Evolutionary conservation across 2,888 invertebrate genomes (phyloP), one percentile per base, ranked within the genome.

Genomic region (Polylopha cassiicola): DNA sequence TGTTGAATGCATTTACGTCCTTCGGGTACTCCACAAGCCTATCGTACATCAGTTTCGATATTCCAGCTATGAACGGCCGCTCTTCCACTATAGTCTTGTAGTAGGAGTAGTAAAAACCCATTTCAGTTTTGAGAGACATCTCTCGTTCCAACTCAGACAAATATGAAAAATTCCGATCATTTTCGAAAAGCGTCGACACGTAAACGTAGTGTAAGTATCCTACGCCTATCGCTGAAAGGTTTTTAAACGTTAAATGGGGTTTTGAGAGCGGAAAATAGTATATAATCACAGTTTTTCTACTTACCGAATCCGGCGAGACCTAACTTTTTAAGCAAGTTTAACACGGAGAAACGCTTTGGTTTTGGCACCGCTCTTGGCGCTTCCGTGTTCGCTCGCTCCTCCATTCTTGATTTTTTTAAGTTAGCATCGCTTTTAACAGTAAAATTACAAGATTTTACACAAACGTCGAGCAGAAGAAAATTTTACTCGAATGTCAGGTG

Each of bases 101-200:
- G 69, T 94, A 97, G 0, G 93, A 94, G 68, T 93, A 97, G 65
- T 96, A 96, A 56, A 96, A 88, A 0, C 95, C 95, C 92, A 95
- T 93, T 78, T 97, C 96, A 1, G 95, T 93, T 1, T 94, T 85
- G 37, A 97, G 89, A 3, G 94, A 89, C 87, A 96, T 91, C 78
- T 97, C 96, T 27, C 95, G 81, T 61, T 97, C 95, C 61, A 94
- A 69, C 26, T 91, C 91, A 0, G 95, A 93, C 30, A 96, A 80
- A 63, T 94, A 92, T 0, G 92, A 92, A 79, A 96, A 95, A 72
- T 94, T 93, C 4, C 91, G 87, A 65, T 93, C 92, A 67, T 92
- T 92, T 78, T 96, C 96, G 70, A 94, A 95, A 51, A 96, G 82
- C 2, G 78, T 77, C 0, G 89, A 86, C 0, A 93, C 90, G 75